phyloP scores from a whole-genome alignment of 2,797 vertebrate species.

The Neomorphus geoffroyi region DNA sequence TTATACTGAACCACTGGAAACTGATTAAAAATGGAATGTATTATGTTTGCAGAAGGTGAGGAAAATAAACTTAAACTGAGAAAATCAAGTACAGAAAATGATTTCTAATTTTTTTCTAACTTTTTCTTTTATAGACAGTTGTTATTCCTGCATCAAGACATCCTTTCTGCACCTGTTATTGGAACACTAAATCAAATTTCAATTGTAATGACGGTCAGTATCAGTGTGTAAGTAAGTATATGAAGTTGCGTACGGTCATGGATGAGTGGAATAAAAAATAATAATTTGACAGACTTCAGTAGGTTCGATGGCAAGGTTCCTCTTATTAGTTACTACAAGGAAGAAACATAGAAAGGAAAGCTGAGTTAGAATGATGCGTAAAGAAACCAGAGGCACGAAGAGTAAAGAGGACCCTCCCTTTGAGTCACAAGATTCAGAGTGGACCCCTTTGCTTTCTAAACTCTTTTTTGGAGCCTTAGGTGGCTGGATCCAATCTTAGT shows the following conservation, averaged over 20 bases:
- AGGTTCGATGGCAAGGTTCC: neutral
- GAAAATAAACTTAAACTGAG: neutral
- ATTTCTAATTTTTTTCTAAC: neutral
- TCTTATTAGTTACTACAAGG: neutral
- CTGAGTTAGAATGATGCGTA: neutral
- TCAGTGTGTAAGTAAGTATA: neutral
- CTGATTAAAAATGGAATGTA: neutral
- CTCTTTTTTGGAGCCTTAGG: neutral
- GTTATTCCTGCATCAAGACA: constrained; percentile 79
- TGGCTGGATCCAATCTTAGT: neutral
- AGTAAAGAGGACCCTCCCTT: neutral
- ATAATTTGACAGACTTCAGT: neutral
- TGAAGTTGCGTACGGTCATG: neutral
- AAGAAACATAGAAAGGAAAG: no score
- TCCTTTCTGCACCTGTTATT: constrained; percentile 84
- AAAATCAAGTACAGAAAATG: neutral
- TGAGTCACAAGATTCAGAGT: neutral
- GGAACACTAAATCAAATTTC: constrained; percentile 82
- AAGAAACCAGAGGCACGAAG: accelerated
- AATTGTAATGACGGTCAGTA: constrained; percentile 87
- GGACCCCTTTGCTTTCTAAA: neutral
- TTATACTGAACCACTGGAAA: neutral
- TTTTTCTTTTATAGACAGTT: constrained; percentile 78
- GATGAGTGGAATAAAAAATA: neutral
- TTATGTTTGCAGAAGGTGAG: neutral